phyloP scores from a whole-genome alignment of 2,888 invertebrate genomes.

The Drosophila algonquin region DNA sequence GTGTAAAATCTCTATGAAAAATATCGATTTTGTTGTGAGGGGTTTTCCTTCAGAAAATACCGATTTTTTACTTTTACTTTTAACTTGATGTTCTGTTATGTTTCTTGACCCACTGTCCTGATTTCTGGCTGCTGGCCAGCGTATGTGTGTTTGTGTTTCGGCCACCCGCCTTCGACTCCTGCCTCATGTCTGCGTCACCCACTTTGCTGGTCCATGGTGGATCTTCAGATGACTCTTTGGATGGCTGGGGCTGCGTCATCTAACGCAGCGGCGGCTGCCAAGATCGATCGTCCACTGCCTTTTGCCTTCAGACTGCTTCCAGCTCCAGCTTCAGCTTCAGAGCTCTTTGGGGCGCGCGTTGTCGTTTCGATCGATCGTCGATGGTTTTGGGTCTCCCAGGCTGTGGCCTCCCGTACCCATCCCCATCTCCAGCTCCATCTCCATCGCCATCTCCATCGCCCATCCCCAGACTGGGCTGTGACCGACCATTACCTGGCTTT shows the following conservation, averaged over 20 bases:
- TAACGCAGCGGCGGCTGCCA: slow-evolving; percentile 66
- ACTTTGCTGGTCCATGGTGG: slow-evolving; percentile 34
- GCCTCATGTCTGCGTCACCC: slow-evolving; percentile 28
- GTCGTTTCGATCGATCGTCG: slow-evolving; percentile 72
- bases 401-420: slow-evolving; percentile 41
- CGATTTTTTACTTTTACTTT: too few species aligned
- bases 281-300: slow-evolving; percentile 71
- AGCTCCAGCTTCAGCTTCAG: slow-evolving; percentile 8
- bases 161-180: slow-evolving; percentile 42
- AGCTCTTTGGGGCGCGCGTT: slow-evolving; percentile 55
- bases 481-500: slow-evolving; percentile 71
- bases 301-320: slow-evolving; percentile 33
- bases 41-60: not conserved
- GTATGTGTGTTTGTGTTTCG: slow-evolving; percentile 44
- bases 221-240: slow-evolving; percentile 24
- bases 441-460: not conserved
- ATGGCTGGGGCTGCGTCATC: slow-evolving; percentile 46
- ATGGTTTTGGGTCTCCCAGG: slow-evolving; percentile 37
- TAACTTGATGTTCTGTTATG: not conserved
- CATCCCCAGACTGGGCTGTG: slow-evolving; percentile 43
- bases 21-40: not conserved
- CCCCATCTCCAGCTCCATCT: not conserved
- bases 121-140: slow-evolving; percentile 3
- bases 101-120: slow-evolving; percentile 5
- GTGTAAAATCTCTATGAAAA: not conserved